These are phyloP conservation scores for Drosophila sechellia DNA, from an alignment of 1,140 invertebrate genomes.

Conservation along the genomic window DNA sequence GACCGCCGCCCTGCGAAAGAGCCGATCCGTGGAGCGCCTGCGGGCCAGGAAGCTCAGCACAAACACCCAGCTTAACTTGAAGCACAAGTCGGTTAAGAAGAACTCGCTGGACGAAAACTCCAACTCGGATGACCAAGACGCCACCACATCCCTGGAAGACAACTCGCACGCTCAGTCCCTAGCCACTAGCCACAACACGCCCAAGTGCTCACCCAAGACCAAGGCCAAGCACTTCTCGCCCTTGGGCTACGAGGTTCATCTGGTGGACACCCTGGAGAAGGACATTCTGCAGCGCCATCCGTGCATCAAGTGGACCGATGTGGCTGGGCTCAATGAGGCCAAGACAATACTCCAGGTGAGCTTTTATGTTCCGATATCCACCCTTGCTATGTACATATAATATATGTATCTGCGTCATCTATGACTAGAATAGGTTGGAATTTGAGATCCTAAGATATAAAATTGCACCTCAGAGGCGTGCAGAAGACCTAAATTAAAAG, in stretches of 20 bases:
- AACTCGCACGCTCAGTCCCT: constrained; percentile 74
- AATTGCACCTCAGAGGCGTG: no score
- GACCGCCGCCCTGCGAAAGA: constrained; percentile 84
- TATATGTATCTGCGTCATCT: no score
- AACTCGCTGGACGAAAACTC: constrained; percentile 82
- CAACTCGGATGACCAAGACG: constrained; percentile 84
- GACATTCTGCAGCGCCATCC: constrained; percentile 99
- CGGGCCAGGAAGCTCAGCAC: constrained; percentile 78
- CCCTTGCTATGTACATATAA: no score
- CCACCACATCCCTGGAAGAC: constrained; percentile 79
- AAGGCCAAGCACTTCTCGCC: constrained; percentile 90
- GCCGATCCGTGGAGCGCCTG: constrained; percentile 86
- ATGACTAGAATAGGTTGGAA: no score
- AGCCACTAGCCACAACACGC: constrained; percentile 68
- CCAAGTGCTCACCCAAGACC: constrained; percentile 69
- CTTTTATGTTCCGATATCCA: background rate
- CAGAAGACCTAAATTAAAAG: background rate
- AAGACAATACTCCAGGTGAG: constrained; percentile 91
- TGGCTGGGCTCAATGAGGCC: constrained; percentile 97
- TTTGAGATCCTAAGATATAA: no score
- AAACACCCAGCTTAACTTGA: constrained; percentile 65
- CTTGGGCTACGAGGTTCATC: constrained; percentile 90
- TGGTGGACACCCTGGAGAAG: constrained; percentile 93
- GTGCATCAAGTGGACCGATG: constrained; percentile 98
- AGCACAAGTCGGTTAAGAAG: constrained; percentile 76